Base-by-base conservation (phyloP, 2,113 vertebrate species). In the Nannospalax galili region DNA sequence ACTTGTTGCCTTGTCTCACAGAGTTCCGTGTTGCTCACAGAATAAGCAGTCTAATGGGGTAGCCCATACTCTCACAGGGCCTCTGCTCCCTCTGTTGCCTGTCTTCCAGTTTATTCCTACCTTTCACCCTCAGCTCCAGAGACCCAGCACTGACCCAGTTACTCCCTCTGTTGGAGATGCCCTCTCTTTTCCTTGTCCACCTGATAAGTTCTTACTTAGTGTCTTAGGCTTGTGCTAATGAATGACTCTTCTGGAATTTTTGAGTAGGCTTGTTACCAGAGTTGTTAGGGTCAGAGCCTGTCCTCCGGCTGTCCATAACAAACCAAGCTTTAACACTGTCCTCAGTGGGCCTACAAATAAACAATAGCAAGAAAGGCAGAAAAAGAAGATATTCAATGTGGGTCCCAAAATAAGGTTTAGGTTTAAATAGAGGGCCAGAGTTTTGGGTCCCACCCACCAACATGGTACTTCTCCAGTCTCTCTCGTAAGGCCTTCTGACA, bases 231-330 rank as follows among this genome's bases (percentile, higher is more conserved):
- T 69, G 28, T 67, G 62, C 74, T 60, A n/a, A 5, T 90, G 37
- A 87, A 26, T 40, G 42, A n/a, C 30, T 88, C 48, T 80, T 42
- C 80, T 84, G 65, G 30, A 84, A 94, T 78, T 92, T 82, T 19
- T 48, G 64, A 52, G 32, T 15, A 56, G 45, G 30, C 32, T 79
- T 56, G 10, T 56, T 35, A 79, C 48, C 11, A 58, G 77, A 24
- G 77, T n/a, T 80, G 77, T 80, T 80, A 58, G 52, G 72, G 77
- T 80, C 52, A 80, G 52, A 80, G 20, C 52, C 52, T n/a, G 77
- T 48, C 4, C 77, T 17, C 32, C 56, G 48, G 77, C 32, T 58
- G 52, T 5, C 20, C 28, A 19, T 32, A 80, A 52, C 32, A 80
- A 80, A 48, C 52, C 48, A 56, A 1, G 2, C 20, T 79, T 56